A percentile compares a stretch with the other conserved stretches of the same genome.
Evolutionary conservation across 2,797 vertebrate species (phyloP).

Genomic region (Amblyraja radiata): DNA sequence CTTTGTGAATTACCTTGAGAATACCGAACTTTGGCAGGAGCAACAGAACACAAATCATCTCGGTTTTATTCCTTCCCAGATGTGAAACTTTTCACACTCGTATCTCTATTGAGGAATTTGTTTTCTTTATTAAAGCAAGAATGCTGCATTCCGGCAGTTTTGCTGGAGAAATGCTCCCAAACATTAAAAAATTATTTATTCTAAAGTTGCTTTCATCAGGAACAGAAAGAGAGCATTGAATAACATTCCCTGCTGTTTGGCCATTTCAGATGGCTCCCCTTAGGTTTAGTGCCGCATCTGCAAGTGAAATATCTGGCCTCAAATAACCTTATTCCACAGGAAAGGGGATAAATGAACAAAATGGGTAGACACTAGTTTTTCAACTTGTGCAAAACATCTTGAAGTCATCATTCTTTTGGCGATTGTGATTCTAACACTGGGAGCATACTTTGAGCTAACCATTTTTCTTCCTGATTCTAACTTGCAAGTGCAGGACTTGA

Average conservation of each 20-base stretch:
- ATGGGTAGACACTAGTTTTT: background rate
- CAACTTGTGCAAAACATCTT: background rate
- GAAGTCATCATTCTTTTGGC: constrained; percentile 15
- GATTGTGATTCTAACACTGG: background rate
- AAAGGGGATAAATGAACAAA: background rate
- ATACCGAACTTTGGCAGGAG: background rate
- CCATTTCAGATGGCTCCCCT: background rate
- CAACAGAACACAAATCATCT: background rate
- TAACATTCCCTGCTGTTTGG: background rate
- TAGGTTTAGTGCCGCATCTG: background rate
- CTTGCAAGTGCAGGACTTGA: background rate
- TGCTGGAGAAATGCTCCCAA: background rate
- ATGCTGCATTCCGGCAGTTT: background rate
- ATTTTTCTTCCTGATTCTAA: background rate
- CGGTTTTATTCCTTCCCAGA: background rate
- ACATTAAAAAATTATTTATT: background rate
- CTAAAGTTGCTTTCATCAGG: background rate
- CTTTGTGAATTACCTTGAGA: background rate
- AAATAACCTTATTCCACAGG: background rate
- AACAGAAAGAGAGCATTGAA: constrained; percentile 9
- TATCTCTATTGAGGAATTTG: background rate
- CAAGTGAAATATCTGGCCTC: constrained; percentile 26
- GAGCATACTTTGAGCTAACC: background rate
- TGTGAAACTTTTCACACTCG: background rate
- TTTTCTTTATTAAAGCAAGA: background rate